These are phyloP conservation scores for Heterochromis multidens DNA, from an alignment of 2,113 vertebrate genomes.

Conservation along the genomic window DNA sequence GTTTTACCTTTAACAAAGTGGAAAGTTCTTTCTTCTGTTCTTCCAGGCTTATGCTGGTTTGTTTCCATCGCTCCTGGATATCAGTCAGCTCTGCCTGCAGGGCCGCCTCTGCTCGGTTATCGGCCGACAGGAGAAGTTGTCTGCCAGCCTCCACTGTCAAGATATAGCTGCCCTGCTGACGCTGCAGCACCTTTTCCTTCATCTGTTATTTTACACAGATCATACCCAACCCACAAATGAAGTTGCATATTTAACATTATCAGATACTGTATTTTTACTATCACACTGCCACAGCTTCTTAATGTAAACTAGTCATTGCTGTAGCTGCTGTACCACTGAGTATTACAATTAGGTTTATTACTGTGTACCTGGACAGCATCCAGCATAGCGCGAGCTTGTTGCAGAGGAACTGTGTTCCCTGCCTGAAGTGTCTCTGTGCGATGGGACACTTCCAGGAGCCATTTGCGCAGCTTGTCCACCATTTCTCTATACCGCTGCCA, in stretches of 20 bases:
- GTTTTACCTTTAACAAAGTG: slow-evolving; percentile 74
- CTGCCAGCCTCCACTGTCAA: slow-evolving; percentile 92
- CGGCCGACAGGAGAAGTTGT: slow-evolving; percentile 89
- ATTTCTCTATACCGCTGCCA: slow-evolving; percentile 95
- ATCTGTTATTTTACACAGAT: slow-evolving; percentile 70
- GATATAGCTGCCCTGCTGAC: slow-evolving; percentile 96
- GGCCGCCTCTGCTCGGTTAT: slow-evolving; percentile 78
- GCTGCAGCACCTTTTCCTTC: slow-evolving; percentile 89
- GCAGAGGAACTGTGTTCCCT: slow-evolving; percentile 77
- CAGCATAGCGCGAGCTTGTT: slow-evolving; percentile 85
- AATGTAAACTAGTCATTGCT: not conserved
- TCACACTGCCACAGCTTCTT: not conserved
- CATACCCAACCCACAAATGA: not conserved
- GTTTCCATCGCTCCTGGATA: slow-evolving; percentile 89
- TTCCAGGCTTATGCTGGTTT: slow-evolving; percentile 79
- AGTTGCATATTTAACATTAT: not conserved
- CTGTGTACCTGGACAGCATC: slow-evolving; percentile 86
- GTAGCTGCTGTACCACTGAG: not conserved
- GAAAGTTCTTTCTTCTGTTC: slow-evolving; percentile 85
- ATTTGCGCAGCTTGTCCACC: slow-evolving; percentile 87
- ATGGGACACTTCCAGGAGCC: slow-evolving; percentile 83
- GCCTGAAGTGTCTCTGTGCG: slow-evolving; percentile 71
- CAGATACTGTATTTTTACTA: not conserved
- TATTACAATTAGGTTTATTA: not conserved
- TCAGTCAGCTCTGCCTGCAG: slow-evolving; percentile 87